Base-by-base conservation (phyloP, 2,888 invertebrate genomes). In the Cephus nigrinus region DNA sequence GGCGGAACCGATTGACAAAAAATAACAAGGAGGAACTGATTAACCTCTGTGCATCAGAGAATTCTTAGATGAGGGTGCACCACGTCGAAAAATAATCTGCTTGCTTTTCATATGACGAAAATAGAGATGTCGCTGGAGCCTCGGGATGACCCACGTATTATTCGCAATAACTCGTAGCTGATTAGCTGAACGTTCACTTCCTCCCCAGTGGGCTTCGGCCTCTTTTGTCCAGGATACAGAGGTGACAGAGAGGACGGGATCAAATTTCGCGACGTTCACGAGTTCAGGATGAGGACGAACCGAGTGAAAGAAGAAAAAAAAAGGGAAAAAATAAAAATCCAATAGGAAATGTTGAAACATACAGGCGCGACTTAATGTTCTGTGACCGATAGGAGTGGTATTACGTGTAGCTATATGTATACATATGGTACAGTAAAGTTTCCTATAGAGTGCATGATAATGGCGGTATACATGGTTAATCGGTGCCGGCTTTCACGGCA, bases 131-230 rank as follows among this genome's bases (percentile, higher is more conserved):
- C 23, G 55, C 15, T 55, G 23, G 9, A 55, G 55, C 23, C 23
- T 55, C 55, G 55, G 55, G 55, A 15, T 55, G 55, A 55, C 55
- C 55, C 55, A 55, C 23, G 55, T 55, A 55, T 55, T 23, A 55
- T 55, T 55, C 55, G 55, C 55, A 55, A 55, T 55, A 55, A 55
- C 55, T 55, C 55, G 23, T 55, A 55, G 55, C 55, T 84, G 83
- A 85, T 85, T 79, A 82, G 85, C 84, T 85, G 82, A 85, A 85
- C 84, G 81, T 84, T 85, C 68, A 85, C 85, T 85, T 85, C 85
- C 85, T 84, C 82, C 74, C 75, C 81, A 84, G 80, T 84, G 55
- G 83, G 84, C 84, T 84, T 84, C 76, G 84, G 84, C 84, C 84
- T 84, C 82, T 84, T 85, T 84, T 82, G 82, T 83, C 81, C 81